phyloP scores from a whole-genome alignment of 2,888 invertebrate species.

The Margaritifera margaritifera region DNA sequence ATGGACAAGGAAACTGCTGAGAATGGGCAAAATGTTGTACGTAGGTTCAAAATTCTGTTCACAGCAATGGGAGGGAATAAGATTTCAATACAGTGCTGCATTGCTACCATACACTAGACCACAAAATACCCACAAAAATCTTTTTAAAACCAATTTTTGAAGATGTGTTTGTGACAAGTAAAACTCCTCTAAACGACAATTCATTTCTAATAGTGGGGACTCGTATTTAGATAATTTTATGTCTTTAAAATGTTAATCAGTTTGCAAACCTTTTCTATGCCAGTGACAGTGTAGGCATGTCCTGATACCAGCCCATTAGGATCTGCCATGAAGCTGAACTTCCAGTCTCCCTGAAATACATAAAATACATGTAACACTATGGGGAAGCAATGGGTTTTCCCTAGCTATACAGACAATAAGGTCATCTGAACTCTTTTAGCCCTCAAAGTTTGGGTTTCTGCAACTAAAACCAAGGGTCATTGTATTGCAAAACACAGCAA shows the following conservation, averaged over 20 bases:
- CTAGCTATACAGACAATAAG: not conserved
- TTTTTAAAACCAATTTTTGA: no score
- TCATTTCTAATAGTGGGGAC: no score
- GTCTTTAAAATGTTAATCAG: not conserved
- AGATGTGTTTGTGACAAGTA: no score
- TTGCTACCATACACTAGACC: no score
- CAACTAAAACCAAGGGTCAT: not conserved
- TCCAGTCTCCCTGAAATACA: constrained; percentile 70
- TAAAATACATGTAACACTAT: not conserved
- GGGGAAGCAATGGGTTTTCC: not conserved
- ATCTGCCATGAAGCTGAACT: constrained; percentile 66
- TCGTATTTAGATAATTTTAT: not conserved
- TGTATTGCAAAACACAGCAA: not conserved
- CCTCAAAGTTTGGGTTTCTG: not conserved
- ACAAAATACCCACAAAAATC: no score
- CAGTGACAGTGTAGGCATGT: constrained; percentile 75
- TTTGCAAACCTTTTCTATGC: constrained; percentile 66
- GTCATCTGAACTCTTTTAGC: not conserved
- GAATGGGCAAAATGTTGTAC: no score
- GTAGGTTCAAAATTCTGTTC: no score
- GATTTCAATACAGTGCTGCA: no score
- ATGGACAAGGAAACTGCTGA: no score
- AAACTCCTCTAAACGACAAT: no score
- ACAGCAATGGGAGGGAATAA: no score
- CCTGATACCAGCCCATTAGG: constrained; percentile 74